Evolutionary conservation across 2,888 invertebrate genomes (phyloP).

Genomic region (Notodonta ziczac): DNA sequence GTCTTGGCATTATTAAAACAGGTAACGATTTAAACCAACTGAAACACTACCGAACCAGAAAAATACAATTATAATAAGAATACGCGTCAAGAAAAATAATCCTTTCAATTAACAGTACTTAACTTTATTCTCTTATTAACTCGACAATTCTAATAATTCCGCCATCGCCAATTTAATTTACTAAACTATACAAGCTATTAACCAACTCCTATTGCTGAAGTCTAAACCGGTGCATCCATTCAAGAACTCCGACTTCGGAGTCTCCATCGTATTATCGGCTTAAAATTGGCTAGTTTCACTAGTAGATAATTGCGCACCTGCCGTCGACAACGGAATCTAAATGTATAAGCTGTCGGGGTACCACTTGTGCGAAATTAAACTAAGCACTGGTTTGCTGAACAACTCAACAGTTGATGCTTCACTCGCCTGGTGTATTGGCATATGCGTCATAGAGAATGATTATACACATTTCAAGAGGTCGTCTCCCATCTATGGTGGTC

Average conservation of each 20-base stretch:
- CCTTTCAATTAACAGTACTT: too few species aligned
- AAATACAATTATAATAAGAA: too few species aligned
- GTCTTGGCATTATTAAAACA: too few species aligned
- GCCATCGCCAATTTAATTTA: too few species aligned
- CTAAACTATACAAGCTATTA: not conserved
- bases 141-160: too few species aligned
- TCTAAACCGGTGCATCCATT: not conserved
- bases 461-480: too few species aligned
- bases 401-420: not conserved
- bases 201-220: not conserved
- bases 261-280: conserved; percentile 36
- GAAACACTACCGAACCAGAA: too few species aligned
- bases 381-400: not conserved
- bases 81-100: too few species aligned
- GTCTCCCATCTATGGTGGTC: too few species aligned
- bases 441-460: too few species aligned
- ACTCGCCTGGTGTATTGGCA: not conserved
- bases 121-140: too few species aligned
- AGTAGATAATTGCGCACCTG: conserved; percentile 36
- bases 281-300: conserved; percentile 39
- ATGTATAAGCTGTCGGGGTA: conserved; percentile 27
- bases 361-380: conserved; percentile 5
- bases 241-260: conserved; percentile 6
- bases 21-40: too few species aligned
- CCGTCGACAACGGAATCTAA: conserved; percentile 32